phyloP scores from a whole-genome alignment of 2,888 invertebrate species.

The Exephanes ischioxanthus region DNA sequence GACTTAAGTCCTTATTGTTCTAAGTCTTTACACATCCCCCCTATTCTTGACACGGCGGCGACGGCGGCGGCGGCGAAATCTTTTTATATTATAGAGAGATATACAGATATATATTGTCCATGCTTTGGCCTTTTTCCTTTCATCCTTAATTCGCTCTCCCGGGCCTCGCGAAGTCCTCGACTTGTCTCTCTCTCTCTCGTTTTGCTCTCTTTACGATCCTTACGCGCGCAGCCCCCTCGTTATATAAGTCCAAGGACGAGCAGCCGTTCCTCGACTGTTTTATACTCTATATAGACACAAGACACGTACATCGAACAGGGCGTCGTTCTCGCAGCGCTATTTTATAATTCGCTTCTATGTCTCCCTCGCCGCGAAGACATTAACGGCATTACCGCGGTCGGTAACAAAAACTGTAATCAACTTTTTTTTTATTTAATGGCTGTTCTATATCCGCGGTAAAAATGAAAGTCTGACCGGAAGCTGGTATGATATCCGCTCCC shows the following conservation, averaged over 20 bases:
- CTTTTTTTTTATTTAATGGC: too few species aligned
- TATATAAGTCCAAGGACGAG: constrained; percentile 80
- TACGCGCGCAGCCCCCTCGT: constrained; percentile 72
- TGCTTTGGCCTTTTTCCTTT: constrained; percentile 35
- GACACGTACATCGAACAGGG: neutral
- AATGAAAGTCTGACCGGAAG: too few species aligned
- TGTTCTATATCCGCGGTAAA: too few species aligned
- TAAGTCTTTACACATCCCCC: too few species aligned
- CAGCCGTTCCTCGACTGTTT: constrained; percentile 19
- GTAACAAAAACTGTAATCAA: too few species aligned
- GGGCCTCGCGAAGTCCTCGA: neutral
- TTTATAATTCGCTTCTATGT: neutral
- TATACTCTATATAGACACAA: neutral
- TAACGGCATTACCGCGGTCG: neutral
- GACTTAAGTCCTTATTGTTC: too few species aligned
- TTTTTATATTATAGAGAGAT: too few species aligned
- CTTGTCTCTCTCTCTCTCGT: constrained; percentile 18
- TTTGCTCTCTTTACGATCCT: constrained; percentile 70
- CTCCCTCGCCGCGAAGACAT: neutral
- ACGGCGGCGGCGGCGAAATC: too few species aligned
- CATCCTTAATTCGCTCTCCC: constrained; percentile 62
- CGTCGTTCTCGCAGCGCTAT: neutral
- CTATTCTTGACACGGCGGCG: too few species aligned
- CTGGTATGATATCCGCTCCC: too few species aligned
- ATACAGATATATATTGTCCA: neutral